A percentile compares a stretch with the other conserved stretches of the same genome.
Conservation (phyloP, 1,140 invertebrate species). For the honey bee (Apis mellifera) region Amel_HAv3.1 CM009943.2:6854501-6855000, state of each 20-base stretch:
- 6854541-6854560: slow-evolving; percentile 89
- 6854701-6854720: slow-evolving; percentile 86
- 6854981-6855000: slow-evolving; percentile 90
- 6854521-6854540: slow-evolving; percentile 91
- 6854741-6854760: slow-evolving; percentile 89
- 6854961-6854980: slow-evolving; percentile 88
- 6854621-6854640: neutral
- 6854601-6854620: slow-evolving; percentile 15
- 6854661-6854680: slow-evolving; percentile 81
- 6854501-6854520: slow-evolving; percentile 87
- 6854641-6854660: slow-evolving; percentile 50
- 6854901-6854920: slow-evolving; percentile 64
- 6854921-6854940: slow-evolving; percentile 71
- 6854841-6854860: slow-evolving; percentile 87
- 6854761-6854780: slow-evolving; percentile 91
- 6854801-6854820: slow-evolving; percentile 90
- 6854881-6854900: slow-evolving; percentile 84
- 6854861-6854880: slow-evolving; percentile 84
- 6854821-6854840: slow-evolving; percentile 85
- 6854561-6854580: slow-evolving; percentile 85
- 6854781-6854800: slow-evolving; percentile 88
- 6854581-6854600: slow-evolving; percentile 28
- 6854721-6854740: slow-evolving; percentile 90
- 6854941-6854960: slow-evolving; percentile 86
- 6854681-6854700: slow-evolving; percentile 87